Conservation (phyloP, 1,140 invertebrate species). For the Metopolophium dirhodum region DNA sequence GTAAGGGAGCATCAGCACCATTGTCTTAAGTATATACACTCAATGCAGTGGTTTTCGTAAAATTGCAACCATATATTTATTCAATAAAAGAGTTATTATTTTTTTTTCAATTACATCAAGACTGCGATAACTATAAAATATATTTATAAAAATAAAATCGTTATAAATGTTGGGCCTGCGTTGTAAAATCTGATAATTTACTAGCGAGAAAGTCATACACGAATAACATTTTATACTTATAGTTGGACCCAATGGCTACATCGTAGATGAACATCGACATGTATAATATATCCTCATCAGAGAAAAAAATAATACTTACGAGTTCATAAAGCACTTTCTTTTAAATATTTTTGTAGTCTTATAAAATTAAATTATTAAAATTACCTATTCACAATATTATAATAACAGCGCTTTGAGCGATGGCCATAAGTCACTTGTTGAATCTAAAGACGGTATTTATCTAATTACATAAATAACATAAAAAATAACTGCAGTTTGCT, state of each 20-base stretch:
- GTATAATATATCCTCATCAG: background rate
- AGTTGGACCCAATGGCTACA: background rate
- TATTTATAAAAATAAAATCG: background rate
- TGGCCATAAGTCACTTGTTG: background rate
- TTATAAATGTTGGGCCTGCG: background rate
- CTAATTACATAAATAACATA: background rate
- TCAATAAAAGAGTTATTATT: background rate
- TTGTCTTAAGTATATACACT: background rate
- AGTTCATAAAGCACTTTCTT: background rate
- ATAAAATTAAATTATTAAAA: background rate
- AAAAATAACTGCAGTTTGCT: background rate
- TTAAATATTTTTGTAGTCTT: background rate
- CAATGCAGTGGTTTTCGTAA: background rate
- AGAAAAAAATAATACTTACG: background rate
- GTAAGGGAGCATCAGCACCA: background rate
- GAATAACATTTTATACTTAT: background rate
- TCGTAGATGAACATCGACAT: background rate
- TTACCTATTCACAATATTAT: background rate
- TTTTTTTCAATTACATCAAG: background rate
- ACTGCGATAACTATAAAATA: background rate
- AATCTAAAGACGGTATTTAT: background rate
- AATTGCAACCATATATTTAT: background rate
- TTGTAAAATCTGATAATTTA: background rate
- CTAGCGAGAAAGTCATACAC: constrained; percentile 23
- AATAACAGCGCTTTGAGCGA: background rate